A percentile compares a stretch with the other conserved stretches of the same genome.
Evolutionary conservation across 2,888 invertebrate genomes (phyloP).

Genomic region (Euclidia mi): DNA sequence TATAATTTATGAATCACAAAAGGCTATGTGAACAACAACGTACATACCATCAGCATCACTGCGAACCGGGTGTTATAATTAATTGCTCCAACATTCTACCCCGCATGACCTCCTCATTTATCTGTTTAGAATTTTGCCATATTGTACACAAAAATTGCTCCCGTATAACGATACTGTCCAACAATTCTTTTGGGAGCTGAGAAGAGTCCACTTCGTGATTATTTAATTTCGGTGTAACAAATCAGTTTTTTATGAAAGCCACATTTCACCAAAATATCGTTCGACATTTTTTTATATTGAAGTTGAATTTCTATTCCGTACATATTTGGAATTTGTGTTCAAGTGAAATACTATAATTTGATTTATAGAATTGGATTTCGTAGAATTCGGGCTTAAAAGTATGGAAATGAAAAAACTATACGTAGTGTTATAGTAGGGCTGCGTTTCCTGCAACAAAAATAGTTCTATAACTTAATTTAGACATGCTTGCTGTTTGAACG

Average conservation of each 20-base stretch:
- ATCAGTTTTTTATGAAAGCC: slow-evolving; percentile 18
- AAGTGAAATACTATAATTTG: too few species aligned
- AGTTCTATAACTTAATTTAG: too few species aligned
- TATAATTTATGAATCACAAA: too few species aligned
- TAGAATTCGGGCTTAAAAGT: too few species aligned
- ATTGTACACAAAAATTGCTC: slow-evolving; percentile 47
- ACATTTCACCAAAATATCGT: slow-evolving; percentile 22
- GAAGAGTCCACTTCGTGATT: slow-evolving; percentile 40
- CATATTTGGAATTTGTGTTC: too few species aligned
- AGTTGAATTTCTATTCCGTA: too few species aligned
- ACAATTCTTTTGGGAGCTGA: slow-evolving; percentile 54
- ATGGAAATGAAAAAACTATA: too few species aligned
- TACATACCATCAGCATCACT: slow-evolving; percentile 14
- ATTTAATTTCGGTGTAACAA: slow-evolving; percentile 41
- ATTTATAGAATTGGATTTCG: too few species aligned
- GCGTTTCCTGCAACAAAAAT: too few species aligned
- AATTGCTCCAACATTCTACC: slow-evolving; percentile 62
- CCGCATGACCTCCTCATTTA: slow-evolving; percentile 59
- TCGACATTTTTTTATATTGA: slow-evolving; percentile 18
- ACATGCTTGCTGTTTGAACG: too few species aligned
- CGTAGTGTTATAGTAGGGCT: too few species aligned
- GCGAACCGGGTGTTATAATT: slow-evolving; percentile 56
- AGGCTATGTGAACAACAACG: not conserved
- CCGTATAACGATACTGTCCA: slow-evolving; percentile 52
- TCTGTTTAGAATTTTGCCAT: slow-evolving; percentile 55